Evolutionary conservation across 2,113 vertebrate species (phyloP), one percentile per base, ranked within the genome.

Genomic region (Leptodactylus fuscus): DNA sequence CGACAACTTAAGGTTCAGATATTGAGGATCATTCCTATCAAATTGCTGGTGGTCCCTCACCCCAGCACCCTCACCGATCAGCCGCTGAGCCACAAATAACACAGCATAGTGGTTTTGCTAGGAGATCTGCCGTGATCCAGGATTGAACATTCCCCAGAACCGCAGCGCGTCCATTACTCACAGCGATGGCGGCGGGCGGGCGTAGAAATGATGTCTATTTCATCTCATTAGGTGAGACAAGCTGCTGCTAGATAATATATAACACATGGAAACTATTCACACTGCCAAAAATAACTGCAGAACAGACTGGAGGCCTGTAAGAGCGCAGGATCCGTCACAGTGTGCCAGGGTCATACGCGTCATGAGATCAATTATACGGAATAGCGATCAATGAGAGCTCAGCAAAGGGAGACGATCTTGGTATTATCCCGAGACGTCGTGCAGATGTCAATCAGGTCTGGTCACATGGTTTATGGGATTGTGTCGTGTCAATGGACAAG

Each of bases 251-350:
- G 8, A 81, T 81, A 81, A 81, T 81, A 65, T 65, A 36, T 29
- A 81, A 81, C 78, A 81, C 55, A 81, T 81, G 78, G 78, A 81
- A 65, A 81, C 38, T 46, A 81, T 65, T 65, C 55, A 20, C 58
- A 18, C 15, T 22, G 78, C 58, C 78, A 81, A 81, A 48, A 44
- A 65, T 48, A 81, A 22, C 53, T 48, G 55, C 65, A 46, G 65
- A 65, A 48, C 36, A 22, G 65, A 74, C 44, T 48, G 71, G 2
- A 58, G 9, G 0, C 22, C 51, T 32, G 15, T 32, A 76, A 18
- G 16, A 34, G 70, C 20, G 67, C 70, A 78, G 32, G 24, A 29
- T 62, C 58, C 27, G n/a, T 27, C 58, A 65, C 12, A 18, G 4
- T 34, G 58, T 29, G 58, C 15, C n/a, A 20, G 24, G 60, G 29